Percentiles rank a stretch among this genome's conserved stretches.
Conservation (phyloP, 2,113 vertebrate genomes). For the Stigmatopora argus region DNA sequence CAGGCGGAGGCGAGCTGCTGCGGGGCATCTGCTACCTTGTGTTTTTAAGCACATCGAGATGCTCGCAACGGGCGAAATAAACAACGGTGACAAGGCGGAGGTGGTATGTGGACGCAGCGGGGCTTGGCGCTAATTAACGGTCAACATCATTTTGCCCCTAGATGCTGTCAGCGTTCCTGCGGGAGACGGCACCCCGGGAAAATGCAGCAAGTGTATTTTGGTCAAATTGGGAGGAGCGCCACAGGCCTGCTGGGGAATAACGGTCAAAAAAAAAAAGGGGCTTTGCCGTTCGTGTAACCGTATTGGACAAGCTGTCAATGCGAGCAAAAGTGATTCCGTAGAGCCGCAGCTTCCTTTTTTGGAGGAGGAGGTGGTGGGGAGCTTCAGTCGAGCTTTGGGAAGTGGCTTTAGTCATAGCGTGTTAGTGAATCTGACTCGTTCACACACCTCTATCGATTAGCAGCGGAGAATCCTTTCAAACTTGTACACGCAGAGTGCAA, state of each 20-base stretch:
- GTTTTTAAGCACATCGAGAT: slow-evolving; percentile 20
- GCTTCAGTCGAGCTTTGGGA: slow-evolving; percentile 2
- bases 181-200: neutral
- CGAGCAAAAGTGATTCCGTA: slow-evolving; percentile 1
- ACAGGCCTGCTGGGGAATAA: neutral
- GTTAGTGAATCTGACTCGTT: slow-evolving; percentile 2
- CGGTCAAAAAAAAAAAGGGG: neutral
- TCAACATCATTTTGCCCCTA: slow-evolving; percentile 35
- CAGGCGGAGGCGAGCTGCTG: slow-evolving; percentile 28
- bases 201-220: neutral
- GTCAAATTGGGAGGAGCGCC: neutral
- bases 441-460: slow-evolving; percentile 6
- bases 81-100: slow-evolving; percentile 43
- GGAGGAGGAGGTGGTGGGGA: neutral
- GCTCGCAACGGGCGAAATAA: slow-evolving; percentile 44
- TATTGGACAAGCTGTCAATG: slow-evolving; percentile 1
- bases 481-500: neutral
- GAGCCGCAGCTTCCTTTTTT: neutral
- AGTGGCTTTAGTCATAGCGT: slow-evolving; percentile 10
- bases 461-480: neutral
- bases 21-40: slow-evolving; percentile 21
- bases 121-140: slow-evolving; percentile 49
- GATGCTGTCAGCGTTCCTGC: slow-evolving; percentile 24
- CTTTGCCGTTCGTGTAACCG: neutral
- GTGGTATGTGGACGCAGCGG: slow-evolving; percentile 16